phyloP scores from a whole-genome alignment of 2,888 invertebrate species.

The Chaetoderma sp. region DNA sequence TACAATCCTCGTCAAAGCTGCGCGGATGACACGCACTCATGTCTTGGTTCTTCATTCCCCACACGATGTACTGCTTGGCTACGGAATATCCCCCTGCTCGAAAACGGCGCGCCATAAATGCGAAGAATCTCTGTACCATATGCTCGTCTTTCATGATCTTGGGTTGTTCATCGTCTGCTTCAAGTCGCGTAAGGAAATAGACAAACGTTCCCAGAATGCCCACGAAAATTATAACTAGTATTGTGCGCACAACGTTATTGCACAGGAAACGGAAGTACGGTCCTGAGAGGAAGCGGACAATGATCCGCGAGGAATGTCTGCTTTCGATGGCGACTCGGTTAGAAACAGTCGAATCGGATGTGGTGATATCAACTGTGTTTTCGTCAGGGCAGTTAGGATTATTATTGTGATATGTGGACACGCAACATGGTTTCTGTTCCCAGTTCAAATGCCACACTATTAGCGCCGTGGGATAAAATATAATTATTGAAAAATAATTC shows the following conservation, averaged over 20 bases:
- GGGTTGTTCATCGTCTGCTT: conserved; percentile 38
- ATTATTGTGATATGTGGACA: neutral
- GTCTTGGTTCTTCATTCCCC: neutral
- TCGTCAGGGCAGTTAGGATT: neutral
- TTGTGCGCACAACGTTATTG: conserved; percentile 23
- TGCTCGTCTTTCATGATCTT: neutral
- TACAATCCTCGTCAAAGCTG: conserved; percentile 35
- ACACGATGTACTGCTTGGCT: conserved; percentile 2
- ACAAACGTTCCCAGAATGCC: conserved; percentile 22
- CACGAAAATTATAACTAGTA: conserved; percentile 27
- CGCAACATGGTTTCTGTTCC: neutral
- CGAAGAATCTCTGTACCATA: neutral
- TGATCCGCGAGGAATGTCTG: neutral
- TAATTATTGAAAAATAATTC: conserved; percentile 35
- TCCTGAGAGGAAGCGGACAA: conserved; percentile 19
- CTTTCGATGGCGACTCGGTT: no score
- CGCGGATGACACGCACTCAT: neutral
- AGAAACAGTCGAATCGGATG: no score
- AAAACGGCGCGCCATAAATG: neutral
- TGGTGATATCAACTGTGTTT: no score
- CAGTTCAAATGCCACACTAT: conserved; percentile 6
- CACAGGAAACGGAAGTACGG: conserved; percentile 30
- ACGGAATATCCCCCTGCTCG: neutral
- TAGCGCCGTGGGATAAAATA: conserved; percentile 8
- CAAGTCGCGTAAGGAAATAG: conserved; percentile 30